Percentiles rank a stretch among this genome's conserved stretches.
These are phyloP conservation scores for Furnarius figulus DNA, from an alignment of 2,113 vertebrate species.

Conservation along the genomic window DNA sequence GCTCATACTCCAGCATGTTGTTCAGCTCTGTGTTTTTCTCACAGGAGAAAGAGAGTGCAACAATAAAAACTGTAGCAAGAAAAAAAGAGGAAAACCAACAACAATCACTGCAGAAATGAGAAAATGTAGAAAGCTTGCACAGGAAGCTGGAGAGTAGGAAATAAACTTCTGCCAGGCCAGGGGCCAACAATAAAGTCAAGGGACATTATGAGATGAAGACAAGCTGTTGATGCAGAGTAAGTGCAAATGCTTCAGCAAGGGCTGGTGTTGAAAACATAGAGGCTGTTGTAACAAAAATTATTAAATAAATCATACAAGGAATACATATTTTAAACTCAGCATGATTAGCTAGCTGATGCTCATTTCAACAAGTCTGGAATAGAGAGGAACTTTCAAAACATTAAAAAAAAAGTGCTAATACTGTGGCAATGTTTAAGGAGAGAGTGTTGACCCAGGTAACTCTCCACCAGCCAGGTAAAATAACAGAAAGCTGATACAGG, in stretches of 20 bases:
- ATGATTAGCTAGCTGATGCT: neutral
- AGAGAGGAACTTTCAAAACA: neutral
- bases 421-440: neutral
- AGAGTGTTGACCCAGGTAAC: neutral
- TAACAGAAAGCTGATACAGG: conserved; percentile 45
- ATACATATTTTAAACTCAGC: neutral
- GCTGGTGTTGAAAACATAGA: neutral
- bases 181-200: neutral
- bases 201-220: neutral
- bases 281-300: neutral
- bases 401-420: neutral
- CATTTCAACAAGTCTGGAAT: neutral
- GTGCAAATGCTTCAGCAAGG: neutral
- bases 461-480: neutral
- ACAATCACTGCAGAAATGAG: neutral
- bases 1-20: neutral
- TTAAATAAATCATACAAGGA: neutral
- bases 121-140: neutral
- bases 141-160: neutral
- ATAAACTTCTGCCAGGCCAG: neutral
- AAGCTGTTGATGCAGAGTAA: neutral
- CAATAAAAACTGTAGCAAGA: neutral
- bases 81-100: neutral
- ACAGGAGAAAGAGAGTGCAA: neutral
- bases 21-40: neutral